A percentile compares a stretch with the other conserved stretches of the same genome.
Evolutionary conservation across 2,113 vertebrate genomes (phyloP).

Genomic region (Oryzias woworae): DNA sequence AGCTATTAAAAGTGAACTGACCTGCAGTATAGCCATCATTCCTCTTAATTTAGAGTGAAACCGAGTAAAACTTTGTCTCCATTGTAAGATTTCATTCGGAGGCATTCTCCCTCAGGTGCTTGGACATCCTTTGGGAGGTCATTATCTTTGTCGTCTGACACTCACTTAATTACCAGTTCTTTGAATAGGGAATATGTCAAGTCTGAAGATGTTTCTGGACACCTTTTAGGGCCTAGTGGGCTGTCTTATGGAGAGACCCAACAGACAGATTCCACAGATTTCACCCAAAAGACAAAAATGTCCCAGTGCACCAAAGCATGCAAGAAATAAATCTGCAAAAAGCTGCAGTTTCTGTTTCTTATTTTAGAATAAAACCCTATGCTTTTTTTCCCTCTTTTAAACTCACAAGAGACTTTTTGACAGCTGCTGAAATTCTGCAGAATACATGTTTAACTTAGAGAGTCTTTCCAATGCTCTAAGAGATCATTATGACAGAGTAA

Average conservation of each 20-base stretch:
- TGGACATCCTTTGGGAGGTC: conserved; percentile 59
- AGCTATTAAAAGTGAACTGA: neutral
- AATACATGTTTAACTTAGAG: neutral
- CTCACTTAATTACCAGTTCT: conserved; percentile 53
- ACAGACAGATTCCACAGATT: conserved; percentile 6
- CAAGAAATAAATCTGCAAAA: neutral
- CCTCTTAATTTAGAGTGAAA: conserved; percentile 14
- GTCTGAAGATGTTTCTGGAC: conserved; percentile 25
- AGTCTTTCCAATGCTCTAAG: neutral
- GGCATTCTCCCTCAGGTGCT: conserved; percentile 34
- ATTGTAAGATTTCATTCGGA: conserved; percentile 30
- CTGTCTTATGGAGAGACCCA: neutral
- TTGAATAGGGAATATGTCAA: conserved; percentile 30
- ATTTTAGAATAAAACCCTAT: neutral
- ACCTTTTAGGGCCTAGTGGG: conserved; percentile 14
- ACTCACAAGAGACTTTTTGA: conserved; percentile 10
- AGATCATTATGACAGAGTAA: neutral
- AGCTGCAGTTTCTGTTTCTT: neutral
- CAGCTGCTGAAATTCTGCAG: conserved; percentile 5
- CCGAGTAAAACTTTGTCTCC: conserved; percentile 21
- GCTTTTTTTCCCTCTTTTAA: conserved; percentile 14
- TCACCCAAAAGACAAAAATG: neutral
- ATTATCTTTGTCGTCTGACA: conserved; percentile 60
- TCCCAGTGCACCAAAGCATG: neutral
- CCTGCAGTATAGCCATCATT: neutral